Conservation (phyloP, 2,113 vertebrate species). For the Paratilapia polleni region DNA sequence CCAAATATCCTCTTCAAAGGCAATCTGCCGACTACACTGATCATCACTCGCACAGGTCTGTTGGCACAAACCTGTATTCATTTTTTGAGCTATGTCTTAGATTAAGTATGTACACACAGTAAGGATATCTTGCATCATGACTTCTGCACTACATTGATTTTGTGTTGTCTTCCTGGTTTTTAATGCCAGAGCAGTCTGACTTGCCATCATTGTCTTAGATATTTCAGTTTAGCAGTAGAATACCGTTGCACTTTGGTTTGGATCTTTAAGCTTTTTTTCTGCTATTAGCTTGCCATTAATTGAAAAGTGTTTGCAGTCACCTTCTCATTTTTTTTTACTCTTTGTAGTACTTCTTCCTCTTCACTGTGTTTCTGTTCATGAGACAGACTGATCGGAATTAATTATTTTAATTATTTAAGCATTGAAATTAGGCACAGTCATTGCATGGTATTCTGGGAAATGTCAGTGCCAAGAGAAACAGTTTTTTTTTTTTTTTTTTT, state of each 20-base stretch:
- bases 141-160: not conserved
- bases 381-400: not conserved
- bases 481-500: too few relatives aligned
- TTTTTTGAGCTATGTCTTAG: not conserved
- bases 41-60: not conserved
- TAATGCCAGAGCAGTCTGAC: not conserved
- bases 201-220: conserved; percentile 1
- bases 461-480: not conserved
- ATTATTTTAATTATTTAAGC: not conserved
- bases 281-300: not conserved
- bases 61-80: not conserved
- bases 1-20: not conserved
- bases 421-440: not conserved
- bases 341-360: conserved; percentile 14
- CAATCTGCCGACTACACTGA: not conserved
- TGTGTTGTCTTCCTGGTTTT: not conserved
- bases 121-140: not conserved
- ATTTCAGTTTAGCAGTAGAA: conserved; percentile 1
- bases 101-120: not conserved
- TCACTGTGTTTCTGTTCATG: not conserved
- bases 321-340: conserved; percentile 7
- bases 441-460: not conserved
- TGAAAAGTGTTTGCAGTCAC: not conserved
- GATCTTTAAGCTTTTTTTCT: conserved; percentile 2
- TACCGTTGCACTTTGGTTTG: not conserved